phyloP scores from a whole-genome alignment of 2,797 vertebrate species.

The Eospalax fontanierii region DNA sequence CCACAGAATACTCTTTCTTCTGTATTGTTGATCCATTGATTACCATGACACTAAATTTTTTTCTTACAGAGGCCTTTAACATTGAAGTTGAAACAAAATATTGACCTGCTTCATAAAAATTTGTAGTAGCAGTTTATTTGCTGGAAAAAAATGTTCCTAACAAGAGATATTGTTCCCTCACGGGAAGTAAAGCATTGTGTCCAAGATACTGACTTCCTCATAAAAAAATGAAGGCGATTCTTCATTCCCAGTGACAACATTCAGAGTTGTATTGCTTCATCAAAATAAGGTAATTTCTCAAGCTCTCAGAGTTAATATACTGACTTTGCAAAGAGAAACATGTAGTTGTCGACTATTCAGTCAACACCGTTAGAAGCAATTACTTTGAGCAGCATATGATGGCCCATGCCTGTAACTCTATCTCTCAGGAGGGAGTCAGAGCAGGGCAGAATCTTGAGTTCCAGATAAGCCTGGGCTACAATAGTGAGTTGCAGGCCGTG shows the following conservation, averaged over 20 bases:
- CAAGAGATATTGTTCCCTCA: constrained; percentile 18
- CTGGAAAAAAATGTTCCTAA: background rate
- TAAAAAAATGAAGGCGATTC: constrained; percentile 13
- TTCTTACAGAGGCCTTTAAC: background rate
- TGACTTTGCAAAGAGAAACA: constrained; percentile 53
- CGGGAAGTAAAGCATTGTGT: constrained; percentile 58
- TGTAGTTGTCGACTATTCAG: background rate
- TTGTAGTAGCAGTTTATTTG: constrained; percentile 20
- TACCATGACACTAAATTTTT: background rate
- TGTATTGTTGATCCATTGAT: background rate
- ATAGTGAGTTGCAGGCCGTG: background rate
- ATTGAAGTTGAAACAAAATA: constrained; percentile 66
- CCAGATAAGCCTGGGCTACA: background rate
- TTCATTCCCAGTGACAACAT: constrained; percentile 50
- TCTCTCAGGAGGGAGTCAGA: background rate
- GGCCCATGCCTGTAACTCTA: background rate
- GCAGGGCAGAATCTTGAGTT: background rate
- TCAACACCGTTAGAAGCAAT: constrained; percentile 47
- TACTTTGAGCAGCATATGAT: background rate
- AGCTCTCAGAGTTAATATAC: constrained; percentile 44
- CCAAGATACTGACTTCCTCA: constrained; percentile 44
- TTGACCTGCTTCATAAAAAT: constrained; percentile 46
- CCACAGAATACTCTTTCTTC: background rate
- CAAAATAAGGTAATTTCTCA: constrained; percentile 59
- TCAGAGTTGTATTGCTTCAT: constrained; percentile 67